Evolutionary conservation across 2,888 invertebrate genomes (phyloP).

Genomic region (Harmothoe impar): DNA sequence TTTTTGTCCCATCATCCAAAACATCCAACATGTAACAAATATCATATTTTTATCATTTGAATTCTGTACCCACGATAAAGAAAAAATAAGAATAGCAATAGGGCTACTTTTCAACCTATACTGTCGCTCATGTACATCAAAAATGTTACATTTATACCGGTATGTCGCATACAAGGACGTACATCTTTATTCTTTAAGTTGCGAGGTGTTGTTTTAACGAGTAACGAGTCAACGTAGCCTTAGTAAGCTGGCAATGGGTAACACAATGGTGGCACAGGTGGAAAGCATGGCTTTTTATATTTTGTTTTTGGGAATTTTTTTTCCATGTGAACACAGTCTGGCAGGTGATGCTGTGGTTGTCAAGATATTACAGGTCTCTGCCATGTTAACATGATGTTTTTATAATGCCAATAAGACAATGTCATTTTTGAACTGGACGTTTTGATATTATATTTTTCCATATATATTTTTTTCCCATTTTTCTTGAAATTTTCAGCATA

Average conservation of each 20-base stretch:
- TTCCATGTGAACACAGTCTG: not conserved
- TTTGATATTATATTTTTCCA: too few relatives aligned
- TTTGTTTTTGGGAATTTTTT: not conserved
- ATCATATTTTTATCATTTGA: too few relatives aligned
- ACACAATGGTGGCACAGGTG: not conserved
- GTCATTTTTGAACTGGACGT: too few relatives aligned
- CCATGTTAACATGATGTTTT: too few relatives aligned
- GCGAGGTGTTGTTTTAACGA: not conserved
- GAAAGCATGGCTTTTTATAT: conserved; percentile 30
- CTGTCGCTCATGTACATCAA: conserved; percentile 30
- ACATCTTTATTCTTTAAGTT: not conserved
- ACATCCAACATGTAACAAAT: too few relatives aligned
- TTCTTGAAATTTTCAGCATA: too few relatives aligned
- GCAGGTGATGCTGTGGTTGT: not conserved
- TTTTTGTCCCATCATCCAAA: too few relatives aligned
- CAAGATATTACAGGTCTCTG: not conserved
- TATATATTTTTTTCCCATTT: too few relatives aligned
- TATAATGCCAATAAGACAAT: too few relatives aligned
- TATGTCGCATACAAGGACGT: not conserved
- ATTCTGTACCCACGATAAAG: too few relatives aligned
- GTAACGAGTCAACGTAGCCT: too few relatives aligned
- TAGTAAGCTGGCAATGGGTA: not conserved
- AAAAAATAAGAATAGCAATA: not conserved
- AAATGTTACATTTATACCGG: not conserved
- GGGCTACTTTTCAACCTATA: conserved; percentile 32